Conservation (phyloP, 2,888 invertebrate genomes). For the Frankliniella fusca region DNA sequence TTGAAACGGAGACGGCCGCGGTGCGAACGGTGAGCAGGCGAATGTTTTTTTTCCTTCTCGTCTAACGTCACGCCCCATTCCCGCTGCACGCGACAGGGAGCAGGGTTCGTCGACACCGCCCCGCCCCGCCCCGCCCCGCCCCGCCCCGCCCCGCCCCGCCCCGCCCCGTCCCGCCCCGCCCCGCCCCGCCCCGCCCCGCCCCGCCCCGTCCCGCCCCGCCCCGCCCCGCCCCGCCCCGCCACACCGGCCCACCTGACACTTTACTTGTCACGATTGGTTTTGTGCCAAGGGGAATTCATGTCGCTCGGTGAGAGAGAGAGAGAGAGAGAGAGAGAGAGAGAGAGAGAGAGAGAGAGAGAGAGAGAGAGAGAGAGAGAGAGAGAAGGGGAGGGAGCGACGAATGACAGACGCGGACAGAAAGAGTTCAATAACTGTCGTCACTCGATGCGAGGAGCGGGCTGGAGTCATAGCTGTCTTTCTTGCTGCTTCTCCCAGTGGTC, state of each 20-base stretch:
- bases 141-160: too few species aligned
- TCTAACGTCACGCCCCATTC: too few species aligned
- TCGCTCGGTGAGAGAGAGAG: background rate
- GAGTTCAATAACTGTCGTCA: slow-evolving; percentile 20
- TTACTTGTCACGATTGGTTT: slow-evolving; percentile 21
- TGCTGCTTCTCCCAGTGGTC: background rate
- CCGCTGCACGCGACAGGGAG: background rate
- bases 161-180: background rate
- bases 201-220: too few species aligned
- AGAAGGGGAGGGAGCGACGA: background rate
- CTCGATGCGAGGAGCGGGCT: background rate
- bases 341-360: background rate
- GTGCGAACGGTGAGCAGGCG: too few species aligned
- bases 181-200: background rate
- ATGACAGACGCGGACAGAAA: slow-evolving; percentile 16
- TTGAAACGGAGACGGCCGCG: too few species aligned
- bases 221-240: background rate
- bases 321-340: background rate
- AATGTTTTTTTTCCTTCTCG: too few species aligned
- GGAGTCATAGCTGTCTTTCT: slow-evolving; percentile 6
- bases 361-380: background rate
- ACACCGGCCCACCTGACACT: slow-evolving; percentile 15
- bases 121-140: background rate
- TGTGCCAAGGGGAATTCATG: slow-evolving; percentile 15
- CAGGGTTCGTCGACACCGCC: slow-evolving; percentile 6